These are phyloP conservation scores for Dicrostonyx torquatus DNA, from an alignment of 2,797 vertebrate species.

Conservation along the genomic window DNA sequence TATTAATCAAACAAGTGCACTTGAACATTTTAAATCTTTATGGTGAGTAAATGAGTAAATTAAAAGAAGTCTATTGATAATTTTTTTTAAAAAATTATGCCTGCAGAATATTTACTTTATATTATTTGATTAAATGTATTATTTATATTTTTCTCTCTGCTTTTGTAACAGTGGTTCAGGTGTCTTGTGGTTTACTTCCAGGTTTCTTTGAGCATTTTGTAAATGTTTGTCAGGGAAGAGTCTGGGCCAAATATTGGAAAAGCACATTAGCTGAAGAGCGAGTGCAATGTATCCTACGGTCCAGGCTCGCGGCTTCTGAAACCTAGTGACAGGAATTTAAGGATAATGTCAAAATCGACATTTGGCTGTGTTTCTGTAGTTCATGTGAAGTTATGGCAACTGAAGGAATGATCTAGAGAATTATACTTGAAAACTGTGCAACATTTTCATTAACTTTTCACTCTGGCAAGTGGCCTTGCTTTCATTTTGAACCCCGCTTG, in stretches of 20 bases:
- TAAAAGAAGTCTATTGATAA: conserved; percentile 81
- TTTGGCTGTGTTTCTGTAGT: conserved; percentile 64
- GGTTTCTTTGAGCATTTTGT: conserved; percentile 19
- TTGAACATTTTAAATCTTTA: conserved; percentile 83
- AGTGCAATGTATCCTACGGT: neutral
- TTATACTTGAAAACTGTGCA: conserved; percentile 78
- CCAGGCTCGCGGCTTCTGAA: conserved; percentile 45
- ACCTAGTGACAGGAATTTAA: conserved; percentile 63
- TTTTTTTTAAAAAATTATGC: conserved; percentile 75
- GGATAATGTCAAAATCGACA: conserved; percentile 56
- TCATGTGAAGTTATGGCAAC: conserved; percentile 51
- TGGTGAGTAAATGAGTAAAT: conserved; percentile 84
- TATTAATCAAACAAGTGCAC: conserved; percentile 88
- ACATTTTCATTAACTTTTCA: conserved; percentile 68
- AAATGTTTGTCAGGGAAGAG: conserved; percentile 40
- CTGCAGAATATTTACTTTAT: conserved; percentile 84
- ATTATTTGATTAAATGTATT: conserved; percentile 81
- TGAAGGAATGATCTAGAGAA: conserved; percentile 68
- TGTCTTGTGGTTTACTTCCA: conserved; percentile 54
- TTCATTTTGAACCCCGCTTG: conserved; percentile 69
- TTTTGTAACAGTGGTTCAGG: conserved; percentile 49
- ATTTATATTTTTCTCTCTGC: conserved; percentile 60
- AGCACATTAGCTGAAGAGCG: conserved; percentile 35
- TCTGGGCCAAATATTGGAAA: conserved; percentile 70
- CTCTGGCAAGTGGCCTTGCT: conserved; percentile 65